Evolutionary conservation across 2,113 vertebrate genomes (phyloP).

Genomic region (Myxocyprinus asiaticus): DNA sequence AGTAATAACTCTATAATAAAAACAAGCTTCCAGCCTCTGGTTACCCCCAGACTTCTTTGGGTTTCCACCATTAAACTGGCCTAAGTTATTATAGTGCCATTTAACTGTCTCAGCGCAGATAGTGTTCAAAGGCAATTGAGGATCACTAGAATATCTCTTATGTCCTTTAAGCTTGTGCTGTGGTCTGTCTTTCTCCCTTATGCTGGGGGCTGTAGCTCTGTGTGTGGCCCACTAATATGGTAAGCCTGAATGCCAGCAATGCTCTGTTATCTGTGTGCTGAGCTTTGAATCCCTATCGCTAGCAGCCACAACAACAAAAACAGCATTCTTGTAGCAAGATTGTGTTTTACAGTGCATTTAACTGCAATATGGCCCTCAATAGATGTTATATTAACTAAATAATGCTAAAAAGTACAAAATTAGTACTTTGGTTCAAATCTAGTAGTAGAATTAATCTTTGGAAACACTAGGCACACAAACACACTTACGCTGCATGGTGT

Average conservation of each 20-base stretch:
- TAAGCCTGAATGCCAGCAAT: constrained; percentile 66
- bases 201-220: constrained; percentile 65
- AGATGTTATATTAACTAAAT: too few species aligned
- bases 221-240: constrained; percentile 79
- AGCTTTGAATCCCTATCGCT: neutral
- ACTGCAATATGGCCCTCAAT: neutral
- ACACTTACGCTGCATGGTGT: constrained; percentile 16
- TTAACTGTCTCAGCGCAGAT: neutral
- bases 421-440: too few species aligned
- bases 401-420: too few species aligned
- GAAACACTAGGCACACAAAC: neutral
- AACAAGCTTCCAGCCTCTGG: neutral
- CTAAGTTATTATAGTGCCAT: neutral
- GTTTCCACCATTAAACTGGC: neutral
- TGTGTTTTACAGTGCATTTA: neutral
- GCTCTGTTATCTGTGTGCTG: constrained; percentile 28
- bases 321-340: neutral
- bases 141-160: constrained; percentile 28
- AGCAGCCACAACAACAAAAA: constrained; percentile 8
- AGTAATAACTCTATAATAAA: too few species aligned
- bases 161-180: constrained; percentile 58
- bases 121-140: neutral
- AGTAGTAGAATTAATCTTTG: neutral
- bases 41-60: neutral
- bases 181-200: constrained; percentile 43